Conservation (phyloP, 2,113 vertebrate genomes). For the Sardina pilchardus region DNA sequence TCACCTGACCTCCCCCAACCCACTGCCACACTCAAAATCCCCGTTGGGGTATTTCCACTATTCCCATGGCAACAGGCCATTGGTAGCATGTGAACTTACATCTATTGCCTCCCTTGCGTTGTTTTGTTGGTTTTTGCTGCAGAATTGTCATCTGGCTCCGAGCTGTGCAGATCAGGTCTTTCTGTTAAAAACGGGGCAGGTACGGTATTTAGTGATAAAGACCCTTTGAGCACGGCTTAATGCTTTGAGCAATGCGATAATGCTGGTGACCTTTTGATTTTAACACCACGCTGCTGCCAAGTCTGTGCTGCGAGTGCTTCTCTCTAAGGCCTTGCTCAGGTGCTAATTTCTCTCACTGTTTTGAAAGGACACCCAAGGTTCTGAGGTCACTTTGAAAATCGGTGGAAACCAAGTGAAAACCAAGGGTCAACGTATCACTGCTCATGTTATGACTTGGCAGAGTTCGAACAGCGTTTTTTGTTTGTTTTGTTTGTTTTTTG, state of each 20-base stretch:
- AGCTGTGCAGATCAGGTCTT: not conserved
- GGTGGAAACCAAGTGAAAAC: not conserved
- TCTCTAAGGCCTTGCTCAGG: not conserved
- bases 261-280: conserved; percentile 17
- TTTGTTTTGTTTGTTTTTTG: not conserved
- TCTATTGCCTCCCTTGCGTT: conserved; percentile 3
- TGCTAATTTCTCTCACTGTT: conserved; percentile 4
- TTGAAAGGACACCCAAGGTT: conserved; percentile 11
- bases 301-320: not conserved
- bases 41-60: conserved; percentile 11
- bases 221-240: conserved; percentile 5
- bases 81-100: not conserved
- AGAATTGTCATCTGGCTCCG: not conserved
- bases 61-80: conserved; percentile 17
- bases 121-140: not conserved
- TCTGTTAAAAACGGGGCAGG: conserved; percentile 4
- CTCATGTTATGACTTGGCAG: not conserved
- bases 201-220: conserved; percentile 18
- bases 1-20: not conserved
- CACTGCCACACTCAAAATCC: not conserved
- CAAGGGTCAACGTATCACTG: not conserved
- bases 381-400: not conserved
- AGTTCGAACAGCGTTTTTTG: not conserved
- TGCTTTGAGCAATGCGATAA: conserved; percentile 13
- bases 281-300: conserved; percentile 1